Evolutionary conservation across 2,797 vertebrate species (phyloP).

Genomic region (Phrynocephalus vlangalii): DNA sequence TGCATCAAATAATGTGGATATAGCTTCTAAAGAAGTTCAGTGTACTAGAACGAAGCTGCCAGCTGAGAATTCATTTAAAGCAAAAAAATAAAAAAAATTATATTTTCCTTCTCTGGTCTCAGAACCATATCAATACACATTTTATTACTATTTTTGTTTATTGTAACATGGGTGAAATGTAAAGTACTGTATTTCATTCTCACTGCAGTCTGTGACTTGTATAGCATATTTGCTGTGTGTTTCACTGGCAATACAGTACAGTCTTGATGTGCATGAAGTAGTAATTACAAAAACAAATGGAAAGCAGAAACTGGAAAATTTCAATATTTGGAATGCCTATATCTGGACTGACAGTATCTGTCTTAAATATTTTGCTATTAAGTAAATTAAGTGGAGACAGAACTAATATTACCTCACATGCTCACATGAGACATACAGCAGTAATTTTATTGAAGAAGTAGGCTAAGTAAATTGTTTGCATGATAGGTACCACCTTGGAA

Average conservation of each 20-base stretch:
- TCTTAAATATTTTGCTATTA: not conserved
- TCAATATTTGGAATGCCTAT: not conserved
- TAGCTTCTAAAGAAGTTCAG: constrained; percentile 37
- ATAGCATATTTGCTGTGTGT: not conserved
- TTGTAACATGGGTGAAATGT: constrained; percentile 4
- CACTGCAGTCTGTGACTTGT: not conserved
- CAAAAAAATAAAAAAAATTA: not conserved
- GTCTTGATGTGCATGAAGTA: not conserved
- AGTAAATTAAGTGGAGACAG: not conserved
- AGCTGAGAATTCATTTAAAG: constrained; percentile 26
- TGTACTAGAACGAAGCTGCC: constrained; percentile 34
- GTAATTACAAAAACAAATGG: constrained; percentile 2
- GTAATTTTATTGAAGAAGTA: not conserved
- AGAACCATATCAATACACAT: constrained; percentile 14
- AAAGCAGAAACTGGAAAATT: not conserved
- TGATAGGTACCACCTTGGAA: not conserved
- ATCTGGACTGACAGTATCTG: not conserved
- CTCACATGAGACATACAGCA: not conserved
- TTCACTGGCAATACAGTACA: not conserved
- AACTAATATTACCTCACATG: not conserved
- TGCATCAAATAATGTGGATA: constrained; percentile 35
- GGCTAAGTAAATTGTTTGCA: not conserved
- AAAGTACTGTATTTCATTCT: constrained; percentile 1
- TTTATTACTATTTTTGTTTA: constrained; percentile 5
- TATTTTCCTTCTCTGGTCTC: not conserved